Evolutionary conservation across 2,113 vertebrate species (phyloP).

Genomic region (Poicephalus gulielmi): DNA sequence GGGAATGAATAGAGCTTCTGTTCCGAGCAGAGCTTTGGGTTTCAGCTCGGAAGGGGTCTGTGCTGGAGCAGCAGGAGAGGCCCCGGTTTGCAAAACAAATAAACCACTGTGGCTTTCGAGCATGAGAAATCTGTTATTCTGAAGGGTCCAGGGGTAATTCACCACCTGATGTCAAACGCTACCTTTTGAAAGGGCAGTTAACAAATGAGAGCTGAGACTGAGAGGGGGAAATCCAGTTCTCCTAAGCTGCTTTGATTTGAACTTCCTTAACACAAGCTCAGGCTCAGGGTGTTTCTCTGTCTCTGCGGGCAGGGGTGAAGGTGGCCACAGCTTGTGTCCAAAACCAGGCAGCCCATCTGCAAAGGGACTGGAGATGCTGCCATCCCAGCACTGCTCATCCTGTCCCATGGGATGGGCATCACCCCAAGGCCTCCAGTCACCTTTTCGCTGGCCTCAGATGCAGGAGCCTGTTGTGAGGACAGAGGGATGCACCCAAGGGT

Average conservation of each 20-base stretch:
- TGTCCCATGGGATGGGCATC: not conserved
- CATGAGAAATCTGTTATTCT: not conserved
- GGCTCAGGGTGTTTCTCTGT: not conserved
- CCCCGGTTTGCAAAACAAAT: conserved; percentile 25
- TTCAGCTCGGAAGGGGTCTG: not conserved
- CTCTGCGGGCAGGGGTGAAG: not conserved
- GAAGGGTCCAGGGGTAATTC: not conserved
- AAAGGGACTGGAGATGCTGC: not conserved
- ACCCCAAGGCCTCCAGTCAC: rapidly evolving
- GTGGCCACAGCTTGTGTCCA: not conserved
- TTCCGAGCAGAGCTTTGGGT: not conserved
- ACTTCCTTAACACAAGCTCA: not conserved
- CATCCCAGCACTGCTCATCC: not conserved
- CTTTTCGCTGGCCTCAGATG: not conserved
- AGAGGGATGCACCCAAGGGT: rapidly evolving
- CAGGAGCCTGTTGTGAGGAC: not conserved
- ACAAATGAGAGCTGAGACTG: not conserved
- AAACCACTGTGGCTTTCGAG: not conserved
- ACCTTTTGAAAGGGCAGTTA: not conserved
- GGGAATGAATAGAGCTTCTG: conserved; percentile 15
- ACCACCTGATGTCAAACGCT: not conserved
- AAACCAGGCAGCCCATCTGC: rapidly evolving
- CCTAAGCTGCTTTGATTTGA: not conserved
- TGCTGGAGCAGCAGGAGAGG: not conserved
- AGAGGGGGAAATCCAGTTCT: not conserved